A percentile compares a stretch with the other conserved stretches of the same genome.
These are phyloP conservation scores for Oenanthe melanoleuca DNA, from an alignment of 2,113 vertebrate species.

Conservation along the genomic window DNA sequence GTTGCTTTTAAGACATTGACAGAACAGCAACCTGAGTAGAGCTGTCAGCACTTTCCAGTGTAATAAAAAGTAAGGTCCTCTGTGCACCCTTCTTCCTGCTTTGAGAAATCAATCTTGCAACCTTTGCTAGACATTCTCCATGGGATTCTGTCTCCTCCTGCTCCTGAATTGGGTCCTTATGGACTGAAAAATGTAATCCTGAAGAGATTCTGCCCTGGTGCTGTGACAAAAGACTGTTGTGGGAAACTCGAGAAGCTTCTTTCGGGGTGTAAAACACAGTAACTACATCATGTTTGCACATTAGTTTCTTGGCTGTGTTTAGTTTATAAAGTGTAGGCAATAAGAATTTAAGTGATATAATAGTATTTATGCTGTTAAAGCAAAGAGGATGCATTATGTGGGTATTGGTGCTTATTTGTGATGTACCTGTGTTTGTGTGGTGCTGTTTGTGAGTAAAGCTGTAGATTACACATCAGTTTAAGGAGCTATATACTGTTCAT, in stretches of 20 bases:
- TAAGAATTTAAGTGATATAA: conserved; percentile 23
- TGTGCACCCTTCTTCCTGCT: not conserved
- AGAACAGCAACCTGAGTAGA: not conserved
- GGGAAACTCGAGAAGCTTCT: not conserved
- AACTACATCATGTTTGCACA: not conserved
- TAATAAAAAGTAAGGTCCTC: not conserved
- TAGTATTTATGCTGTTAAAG: conserved; percentile 45
- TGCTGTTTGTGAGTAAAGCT: conserved; percentile 47
- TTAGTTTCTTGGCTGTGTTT: conserved; percentile 19
- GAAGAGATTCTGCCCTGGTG: not conserved
- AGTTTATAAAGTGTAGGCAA: conserved; percentile 40
- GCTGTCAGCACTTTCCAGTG: not conserved
- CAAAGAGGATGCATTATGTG: conserved; percentile 28
- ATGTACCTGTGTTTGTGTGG: conserved; percentile 24
- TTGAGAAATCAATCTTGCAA: not conserved
- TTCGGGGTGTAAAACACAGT: not conserved
- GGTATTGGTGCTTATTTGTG: conserved; percentile 52
- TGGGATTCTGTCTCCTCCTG: not conserved
- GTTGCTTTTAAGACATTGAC: not conserved
- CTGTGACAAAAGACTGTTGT: conserved; percentile 2
- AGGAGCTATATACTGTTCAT: not conserved
- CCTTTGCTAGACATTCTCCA: not conserved
- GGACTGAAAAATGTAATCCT: not conserved
- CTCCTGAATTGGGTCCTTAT: not conserved
- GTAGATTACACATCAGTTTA: conserved; percentile 41